Evolutionary conservation across 2,888 invertebrate species (phyloP).

Genomic region (Andrena flavipes): DNA sequence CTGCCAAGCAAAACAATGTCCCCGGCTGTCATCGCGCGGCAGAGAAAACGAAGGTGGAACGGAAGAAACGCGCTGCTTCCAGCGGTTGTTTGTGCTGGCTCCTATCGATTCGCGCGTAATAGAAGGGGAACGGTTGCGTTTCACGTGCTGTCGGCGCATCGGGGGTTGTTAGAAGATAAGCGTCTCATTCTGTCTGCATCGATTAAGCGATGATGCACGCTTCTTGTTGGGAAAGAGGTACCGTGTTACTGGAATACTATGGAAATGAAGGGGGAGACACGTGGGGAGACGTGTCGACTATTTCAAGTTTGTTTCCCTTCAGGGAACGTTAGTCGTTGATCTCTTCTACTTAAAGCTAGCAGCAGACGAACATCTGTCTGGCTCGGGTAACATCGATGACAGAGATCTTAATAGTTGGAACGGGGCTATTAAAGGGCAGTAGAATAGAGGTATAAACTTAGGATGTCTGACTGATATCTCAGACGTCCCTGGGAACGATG

Average conservation of each 20-base stretch:
- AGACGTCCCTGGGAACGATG: neutral
- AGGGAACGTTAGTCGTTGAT: neutral
- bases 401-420: too few species aligned
- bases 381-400: too few species aligned
- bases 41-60: slow-evolving; percentile 17
- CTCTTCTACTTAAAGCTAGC: neutral
- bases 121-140: slow-evolving; percentile 58
- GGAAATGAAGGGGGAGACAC: neutral
- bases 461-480: neutral
- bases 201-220: slow-evolving; percentile 47
- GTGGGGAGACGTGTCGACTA: neutral
- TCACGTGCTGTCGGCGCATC: slow-evolving; percentile 56
- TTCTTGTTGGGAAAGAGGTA: slow-evolving; percentile 52
- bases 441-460: neutral
- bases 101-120: slow-evolving; percentile 55
- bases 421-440: too few species aligned
- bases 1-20: neutral
- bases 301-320: neutral
- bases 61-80: slow-evolving; percentile 31
- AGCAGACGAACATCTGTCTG: too few species aligned
- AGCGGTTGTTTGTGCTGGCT: slow-evolving; percentile 40
- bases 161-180: slow-evolving; percentile 65
- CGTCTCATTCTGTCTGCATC: slow-evolving; percentile 59
- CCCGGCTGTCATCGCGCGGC: slow-evolving; percentile 19
- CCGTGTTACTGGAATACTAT: slow-evolving; percentile 10